Base-by-base conservation (phyloP, 64 coral and sea anemone species). In the Montipora sp. region DNA sequence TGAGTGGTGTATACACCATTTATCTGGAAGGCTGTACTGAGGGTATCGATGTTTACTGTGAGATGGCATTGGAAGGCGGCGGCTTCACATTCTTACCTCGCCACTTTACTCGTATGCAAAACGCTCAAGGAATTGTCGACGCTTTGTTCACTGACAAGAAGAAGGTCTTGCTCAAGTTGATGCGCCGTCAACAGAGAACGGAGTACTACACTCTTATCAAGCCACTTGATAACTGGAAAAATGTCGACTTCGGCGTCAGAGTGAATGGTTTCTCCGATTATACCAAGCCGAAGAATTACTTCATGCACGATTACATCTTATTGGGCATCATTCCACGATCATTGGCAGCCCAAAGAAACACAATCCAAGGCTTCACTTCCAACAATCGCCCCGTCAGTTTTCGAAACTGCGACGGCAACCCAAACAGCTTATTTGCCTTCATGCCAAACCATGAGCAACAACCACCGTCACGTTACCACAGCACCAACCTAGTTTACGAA, bases 1-100 rank as follows among this genome's bases (percentile, higher is more conserved):
- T 10, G 51, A 55, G 51, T 55, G 51, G 51, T 55, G 10, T 10
- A 7, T 55, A 55, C 51, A 55, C 10, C 51, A 55, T 55, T 55
- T 55, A 55, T 10, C 6, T 55, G 6, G 10, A 7, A 10, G 51
- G 10, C 51, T 55, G 5, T 20, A 57, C 48, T 58, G 23, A 24
- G 23, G 23, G 23, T 24, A 24, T 91, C 43, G 58, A 49, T 18
- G 94, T 95, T 7, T 95, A 95, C 51, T 95, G 94, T 44, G 94
- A 95, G 53, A 91, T 95, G 94, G 89, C 89, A 5, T 63, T 73
- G 15, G 47, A 76, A 20, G 83, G 83, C 1, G 89, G 89, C 8
- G 76, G 83, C 65, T 95, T 73, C 67, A 95, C 89, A 0, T 95
- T 95, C 65, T 46, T 95, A 18, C 83, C 81, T 51, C 94, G 94